Percentiles rank a stretch among this genome's conserved stretches.
phyloP scores from a whole-genome alignment of 2,113 vertebrate species.

The Microcebus griseorufus region DNA sequence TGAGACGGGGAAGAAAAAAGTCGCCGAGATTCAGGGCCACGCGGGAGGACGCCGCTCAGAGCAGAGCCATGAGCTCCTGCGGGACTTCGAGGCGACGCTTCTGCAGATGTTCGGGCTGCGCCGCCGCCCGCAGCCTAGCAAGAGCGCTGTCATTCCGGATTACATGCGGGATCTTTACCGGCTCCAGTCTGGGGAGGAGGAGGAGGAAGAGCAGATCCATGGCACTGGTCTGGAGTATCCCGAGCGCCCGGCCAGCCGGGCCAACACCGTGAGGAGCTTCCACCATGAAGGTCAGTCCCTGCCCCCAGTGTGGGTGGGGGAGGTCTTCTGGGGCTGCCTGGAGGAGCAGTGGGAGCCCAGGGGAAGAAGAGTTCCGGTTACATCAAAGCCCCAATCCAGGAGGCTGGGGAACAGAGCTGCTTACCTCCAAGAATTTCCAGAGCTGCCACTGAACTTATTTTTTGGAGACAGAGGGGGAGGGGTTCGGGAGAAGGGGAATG shows the following conservation, averaged over 20 bases:
- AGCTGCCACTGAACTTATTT: slow-evolving; percentile 56
- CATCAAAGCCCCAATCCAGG: slow-evolving; percentile 59
- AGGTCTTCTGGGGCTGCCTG: slow-evolving; percentile 14
- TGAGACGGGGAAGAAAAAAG: slow-evolving; percentile 97
- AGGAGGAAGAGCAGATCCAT: slow-evolving; percentile 87
- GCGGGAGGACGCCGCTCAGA: slow-evolving; percentile 88
- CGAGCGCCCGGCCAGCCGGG: slow-evolving; percentile 94
- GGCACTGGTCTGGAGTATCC: slow-evolving; percentile 93
- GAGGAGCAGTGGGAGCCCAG: background rate
- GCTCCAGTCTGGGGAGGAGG: slow-evolving; percentile 96
- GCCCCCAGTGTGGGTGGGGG: background rate
- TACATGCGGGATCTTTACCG: slow-evolving; percentile 98
- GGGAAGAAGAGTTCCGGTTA: slow-evolving; percentile 62
- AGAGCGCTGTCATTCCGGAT: slow-evolving; percentile 91
- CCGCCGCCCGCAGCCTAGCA: slow-evolving; percentile 94
- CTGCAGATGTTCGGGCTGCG: slow-evolving; percentile 99
- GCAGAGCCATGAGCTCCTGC: slow-evolving; percentile 97
- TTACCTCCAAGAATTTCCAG: slow-evolving; percentile 68
- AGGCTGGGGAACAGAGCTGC: slow-evolving; percentile 21
- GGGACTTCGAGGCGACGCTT: slow-evolving; percentile 98
- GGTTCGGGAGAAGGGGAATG: background rate
- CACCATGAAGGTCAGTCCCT: slow-evolving; percentile 96
- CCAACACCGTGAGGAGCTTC: slow-evolving; percentile 99
- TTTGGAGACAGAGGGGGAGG: slow-evolving; percentile 53
- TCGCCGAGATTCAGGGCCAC: slow-evolving; percentile 92